Percentiles rank a stretch among this genome's conserved stretches.
These are phyloP conservation scores for Sapayoa aenigma DNA, from an alignment of 2,113 vertebrate genomes.

Conservation along the genomic window DNA sequence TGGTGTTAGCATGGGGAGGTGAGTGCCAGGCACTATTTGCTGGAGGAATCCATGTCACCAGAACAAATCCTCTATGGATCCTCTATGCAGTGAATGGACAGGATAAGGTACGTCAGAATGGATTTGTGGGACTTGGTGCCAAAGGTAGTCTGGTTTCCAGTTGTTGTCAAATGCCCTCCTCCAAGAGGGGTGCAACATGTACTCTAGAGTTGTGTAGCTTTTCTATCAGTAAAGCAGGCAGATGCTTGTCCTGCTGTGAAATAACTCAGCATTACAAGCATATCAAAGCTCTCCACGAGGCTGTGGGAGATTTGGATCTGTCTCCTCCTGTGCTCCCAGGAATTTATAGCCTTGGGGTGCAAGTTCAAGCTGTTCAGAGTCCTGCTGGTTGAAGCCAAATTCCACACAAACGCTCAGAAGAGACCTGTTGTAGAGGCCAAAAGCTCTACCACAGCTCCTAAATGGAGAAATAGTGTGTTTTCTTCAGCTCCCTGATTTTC, in stretches of 20 bases:
- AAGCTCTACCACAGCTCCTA: not conserved
- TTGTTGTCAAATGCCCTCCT: not conserved
- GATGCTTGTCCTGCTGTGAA: not conserved
- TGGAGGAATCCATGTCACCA: not conserved
- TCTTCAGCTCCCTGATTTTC: not conserved
- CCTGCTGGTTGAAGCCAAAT: not conserved
- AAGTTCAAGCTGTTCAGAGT: not conserved
- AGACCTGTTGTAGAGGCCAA: not conserved
- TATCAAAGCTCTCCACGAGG: not conserved
- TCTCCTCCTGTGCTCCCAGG: not conserved
- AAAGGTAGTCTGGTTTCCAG: not conserved
- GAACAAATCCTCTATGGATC: not conserved
- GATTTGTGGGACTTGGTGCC: not conserved
- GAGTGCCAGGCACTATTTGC: not conserved
- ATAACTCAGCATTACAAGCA: not conserved
- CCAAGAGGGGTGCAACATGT: not conserved
- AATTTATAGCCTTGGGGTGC: not conserved
- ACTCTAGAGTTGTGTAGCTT: not conserved
- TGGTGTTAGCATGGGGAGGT: fast-evolving
- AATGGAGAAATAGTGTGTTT: not conserved
- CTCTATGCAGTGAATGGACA: not conserved
- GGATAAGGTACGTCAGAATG: not conserved
- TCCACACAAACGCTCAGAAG: not conserved
- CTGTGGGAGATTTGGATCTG: not conserved
- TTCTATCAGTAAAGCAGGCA: not conserved